These are phyloP conservation scores for Tyto alba DNA, from an alignment of 2,113 vertebrate species.

Conservation along the genomic window DNA sequence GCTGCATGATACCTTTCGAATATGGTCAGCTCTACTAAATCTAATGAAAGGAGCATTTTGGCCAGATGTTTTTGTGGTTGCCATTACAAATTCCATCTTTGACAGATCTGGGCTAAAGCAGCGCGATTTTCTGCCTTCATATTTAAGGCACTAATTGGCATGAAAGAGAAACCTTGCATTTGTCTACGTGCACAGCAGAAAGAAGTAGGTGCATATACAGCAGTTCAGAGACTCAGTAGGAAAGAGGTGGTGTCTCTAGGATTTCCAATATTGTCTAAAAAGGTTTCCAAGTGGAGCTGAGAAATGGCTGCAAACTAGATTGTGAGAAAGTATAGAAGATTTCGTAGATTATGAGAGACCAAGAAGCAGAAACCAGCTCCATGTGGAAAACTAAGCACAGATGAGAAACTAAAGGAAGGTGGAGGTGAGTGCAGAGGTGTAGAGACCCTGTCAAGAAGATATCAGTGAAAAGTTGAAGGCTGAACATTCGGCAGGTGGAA, in stretches of 20 bases:
- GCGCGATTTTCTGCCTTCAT: slow-evolving; percentile 1
- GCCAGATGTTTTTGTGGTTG: background rate
- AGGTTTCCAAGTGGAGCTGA: background rate
- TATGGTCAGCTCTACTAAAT: slow-evolving; percentile 3
- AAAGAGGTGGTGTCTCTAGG: background rate
- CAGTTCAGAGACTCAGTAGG: background rate
- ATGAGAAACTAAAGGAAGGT: background rate
- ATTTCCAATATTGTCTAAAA: background rate
- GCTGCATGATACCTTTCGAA: slow-evolving; percentile 1
- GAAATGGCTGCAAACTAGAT: background rate
- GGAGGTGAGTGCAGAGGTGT: background rate
- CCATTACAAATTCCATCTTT: background rate
- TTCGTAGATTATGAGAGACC: background rate
- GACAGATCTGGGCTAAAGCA: background rate
- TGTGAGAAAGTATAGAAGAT: background rate
- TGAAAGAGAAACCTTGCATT: background rate
- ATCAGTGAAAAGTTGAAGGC: background rate
- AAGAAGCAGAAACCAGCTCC: background rate
- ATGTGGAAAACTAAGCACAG: background rate
- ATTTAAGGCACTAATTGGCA: background rate
- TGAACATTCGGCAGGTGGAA: background rate
- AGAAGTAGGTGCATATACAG: background rate
- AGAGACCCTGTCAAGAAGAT: background rate
- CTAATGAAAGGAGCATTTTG: background rate
- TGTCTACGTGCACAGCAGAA: background rate